A percentile compares a stretch with the other conserved stretches of the same genome.
Conservation (phyloP, 2,113 vertebrate species). For the Zosterops japonicus region DNA sequence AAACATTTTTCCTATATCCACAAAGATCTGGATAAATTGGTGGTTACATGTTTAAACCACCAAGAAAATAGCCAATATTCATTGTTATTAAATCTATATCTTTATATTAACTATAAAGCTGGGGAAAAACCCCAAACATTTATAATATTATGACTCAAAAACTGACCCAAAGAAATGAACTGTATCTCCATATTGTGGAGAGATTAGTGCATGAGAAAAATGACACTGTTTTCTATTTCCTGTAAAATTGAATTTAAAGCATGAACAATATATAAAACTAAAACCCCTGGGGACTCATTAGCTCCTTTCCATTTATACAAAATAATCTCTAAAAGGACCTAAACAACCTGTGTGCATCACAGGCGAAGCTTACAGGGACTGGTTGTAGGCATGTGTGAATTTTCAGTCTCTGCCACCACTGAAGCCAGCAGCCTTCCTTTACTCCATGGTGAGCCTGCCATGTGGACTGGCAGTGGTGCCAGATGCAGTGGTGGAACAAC, state of each 20-base stretch:
- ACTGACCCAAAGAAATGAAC: neutral
- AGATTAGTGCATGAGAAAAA: neutral
- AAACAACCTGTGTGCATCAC: neutral
- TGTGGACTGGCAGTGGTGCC: neutral
- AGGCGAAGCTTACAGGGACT: neutral
- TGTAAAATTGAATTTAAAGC: neutral
- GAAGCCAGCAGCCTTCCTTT: neutral
- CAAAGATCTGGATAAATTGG: neutral
- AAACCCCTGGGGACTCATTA: neutral
- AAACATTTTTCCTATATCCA: neutral
- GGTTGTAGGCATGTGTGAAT: neutral
- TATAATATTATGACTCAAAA: neutral
- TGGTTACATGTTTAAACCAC: neutral
- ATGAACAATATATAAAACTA: neutral
- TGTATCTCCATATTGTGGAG: neutral
- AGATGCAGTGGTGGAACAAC: neutral
- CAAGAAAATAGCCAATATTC: neutral
- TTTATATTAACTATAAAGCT: neutral
- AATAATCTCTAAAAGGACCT: neutral
- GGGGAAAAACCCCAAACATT: rapidly evolving
- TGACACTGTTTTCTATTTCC: neutral
- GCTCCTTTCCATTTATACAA: neutral
- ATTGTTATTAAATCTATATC: neutral
- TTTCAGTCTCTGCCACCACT: neutral
- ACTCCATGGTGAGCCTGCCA: neutral